Evolutionary conservation across 2,888 invertebrate genomes (phyloP).

Genomic region (Coleophora flavipennella): DNA sequence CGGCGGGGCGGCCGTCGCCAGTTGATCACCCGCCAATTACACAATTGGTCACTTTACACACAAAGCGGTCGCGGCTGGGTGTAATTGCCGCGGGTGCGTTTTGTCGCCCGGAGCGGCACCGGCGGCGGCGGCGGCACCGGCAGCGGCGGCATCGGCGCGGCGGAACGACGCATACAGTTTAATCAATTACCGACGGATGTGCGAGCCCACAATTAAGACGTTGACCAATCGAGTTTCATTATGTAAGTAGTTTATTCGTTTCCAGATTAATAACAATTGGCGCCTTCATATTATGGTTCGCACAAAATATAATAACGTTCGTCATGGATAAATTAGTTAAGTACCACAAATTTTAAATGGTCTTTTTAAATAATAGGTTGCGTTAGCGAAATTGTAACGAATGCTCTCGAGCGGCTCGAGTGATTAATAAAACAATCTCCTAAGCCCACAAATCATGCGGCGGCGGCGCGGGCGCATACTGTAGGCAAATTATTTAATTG

Average conservation of each 20-base stretch:
- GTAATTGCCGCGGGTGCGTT: conserved; percentile 7
- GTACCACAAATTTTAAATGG: not conserved
- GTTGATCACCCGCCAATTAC: conserved; percentile 48
- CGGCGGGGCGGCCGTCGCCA: conserved; percentile 22
- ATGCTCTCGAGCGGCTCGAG: not conserved
- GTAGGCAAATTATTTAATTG: conserved; percentile 69
- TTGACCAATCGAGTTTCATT: not conserved
- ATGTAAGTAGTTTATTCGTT: not conserved
- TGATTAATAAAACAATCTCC: conserved; percentile 24
- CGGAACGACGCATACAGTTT: conserved; percentile 18
- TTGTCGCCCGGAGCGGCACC: conserved; percentile 3
- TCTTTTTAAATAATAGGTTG: conserved; percentile 5
- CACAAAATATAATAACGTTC: not conserved
- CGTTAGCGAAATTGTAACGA: not conserved
- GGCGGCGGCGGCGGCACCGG: no score
- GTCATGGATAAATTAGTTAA: not conserved
- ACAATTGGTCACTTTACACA: conserved; percentile 41
- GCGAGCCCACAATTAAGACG: conserved; percentile 1
- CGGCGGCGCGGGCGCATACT: conserved; percentile 18
- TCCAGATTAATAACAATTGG: not conserved
- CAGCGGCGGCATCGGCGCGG: no score
- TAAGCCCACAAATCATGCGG: conserved; percentile 37
- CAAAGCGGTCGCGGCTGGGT: conserved; percentile 21
- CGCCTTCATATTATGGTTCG: no score
- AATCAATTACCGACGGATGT: conserved; percentile 20